These are phyloP conservation scores for Temnothorax unifasciatus DNA, from an alignment of 2,888 invertebrate genomes.

Conservation along the genomic window DNA sequence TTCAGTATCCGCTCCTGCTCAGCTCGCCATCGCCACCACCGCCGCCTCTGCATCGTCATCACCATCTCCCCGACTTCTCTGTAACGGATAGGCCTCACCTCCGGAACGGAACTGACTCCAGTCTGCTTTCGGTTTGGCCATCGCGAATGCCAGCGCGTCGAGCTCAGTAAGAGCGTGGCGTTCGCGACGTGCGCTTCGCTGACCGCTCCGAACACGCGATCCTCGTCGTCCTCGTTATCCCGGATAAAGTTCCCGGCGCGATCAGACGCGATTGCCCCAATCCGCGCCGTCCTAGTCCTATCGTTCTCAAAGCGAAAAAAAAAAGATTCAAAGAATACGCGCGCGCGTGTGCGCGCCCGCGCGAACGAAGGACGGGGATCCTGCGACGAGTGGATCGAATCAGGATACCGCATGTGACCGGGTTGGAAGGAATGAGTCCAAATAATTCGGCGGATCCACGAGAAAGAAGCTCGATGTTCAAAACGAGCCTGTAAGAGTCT, in stretches of 20 bases:
- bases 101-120: slow-evolving; percentile 76
- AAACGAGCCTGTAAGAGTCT: slow-evolving; percentile 39
- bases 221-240: slow-evolving; percentile 27
- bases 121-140: slow-evolving; percentile 77
- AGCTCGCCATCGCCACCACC: slow-evolving; percentile 65
- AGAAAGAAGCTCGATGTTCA: slow-evolving; percentile 24
- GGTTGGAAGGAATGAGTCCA: slow-evolving; percentile 39
- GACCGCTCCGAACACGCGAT: slow-evolving; percentile 20
- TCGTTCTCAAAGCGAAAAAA: neutral
- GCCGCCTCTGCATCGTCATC: slow-evolving; percentile 75
- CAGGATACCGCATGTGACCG: slow-evolving; percentile 13
- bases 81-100: slow-evolving; percentile 81
- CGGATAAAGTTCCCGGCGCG: slow-evolving; percentile 1
- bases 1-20: slow-evolving; percentile 70
- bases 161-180: slow-evolving; percentile 72
- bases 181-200: slow-evolving; percentile 72
- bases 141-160: slow-evolving; percentile 67
- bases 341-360: neutral
- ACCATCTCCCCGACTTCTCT: slow-evolving; percentile 77
- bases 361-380: neutral
- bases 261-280: neutral
- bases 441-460: slow-evolving; percentile 7
- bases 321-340: neutral
- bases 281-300: neutral
- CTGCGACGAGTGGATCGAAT: slow-evolving; percentile 20